These are phyloP conservation scores for Zosterops japonicus DNA, from an alignment of 2,113 vertebrate species.

Conservation along the genomic window DNA sequence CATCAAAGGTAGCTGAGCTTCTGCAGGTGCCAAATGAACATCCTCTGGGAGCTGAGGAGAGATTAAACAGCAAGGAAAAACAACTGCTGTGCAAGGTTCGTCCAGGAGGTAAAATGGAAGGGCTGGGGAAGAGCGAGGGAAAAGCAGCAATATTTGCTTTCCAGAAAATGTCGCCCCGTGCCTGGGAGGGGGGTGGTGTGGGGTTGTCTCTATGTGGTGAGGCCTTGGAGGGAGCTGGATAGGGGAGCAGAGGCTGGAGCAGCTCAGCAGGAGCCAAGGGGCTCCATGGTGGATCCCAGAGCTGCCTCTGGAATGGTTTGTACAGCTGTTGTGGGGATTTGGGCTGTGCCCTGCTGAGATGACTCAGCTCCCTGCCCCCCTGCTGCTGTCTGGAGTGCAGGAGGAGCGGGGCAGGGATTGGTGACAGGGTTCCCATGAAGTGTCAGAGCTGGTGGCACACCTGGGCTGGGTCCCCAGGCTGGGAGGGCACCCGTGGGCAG, in stretches of 20 bases:
- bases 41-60: background rate
- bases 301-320: background rate
- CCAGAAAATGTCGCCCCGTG: background rate
- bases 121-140: background rate
- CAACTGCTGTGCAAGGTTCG: background rate
- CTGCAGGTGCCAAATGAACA: background rate
- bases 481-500: background rate
- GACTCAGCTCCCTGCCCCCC: background rate
- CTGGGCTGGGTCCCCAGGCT: background rate
- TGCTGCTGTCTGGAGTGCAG: background rate
- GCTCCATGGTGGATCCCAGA: fast-evolving
- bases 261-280: background rate
- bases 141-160: background rate
- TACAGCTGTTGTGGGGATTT: background rate
- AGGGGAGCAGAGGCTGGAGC: background rate
- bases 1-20: background rate
- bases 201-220: fast-evolving
- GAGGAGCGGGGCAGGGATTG: background rate
- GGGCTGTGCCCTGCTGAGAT: background rate
- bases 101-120: conserved; percentile 17
- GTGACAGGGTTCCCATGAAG: background rate
- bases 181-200: background rate
- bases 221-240: background rate
- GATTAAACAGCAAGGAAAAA: background rate
- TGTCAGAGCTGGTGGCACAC: background rate